These are phyloP conservation scores for Bombylius discolor DNA, from an alignment of 2,888 invertebrate genomes.

Conservation along the genomic window DNA sequence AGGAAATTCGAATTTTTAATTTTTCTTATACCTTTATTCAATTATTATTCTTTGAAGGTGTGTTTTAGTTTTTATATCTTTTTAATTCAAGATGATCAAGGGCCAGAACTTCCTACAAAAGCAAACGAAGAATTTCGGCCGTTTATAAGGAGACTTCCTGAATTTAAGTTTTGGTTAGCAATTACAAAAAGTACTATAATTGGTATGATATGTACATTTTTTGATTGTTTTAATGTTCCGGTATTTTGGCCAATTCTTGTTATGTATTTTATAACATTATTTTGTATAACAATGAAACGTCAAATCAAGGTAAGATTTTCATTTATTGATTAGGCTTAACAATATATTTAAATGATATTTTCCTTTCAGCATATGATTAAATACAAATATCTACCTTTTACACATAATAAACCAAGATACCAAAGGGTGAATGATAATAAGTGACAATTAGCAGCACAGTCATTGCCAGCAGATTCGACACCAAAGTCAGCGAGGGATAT, in stretches of 20 bases:
- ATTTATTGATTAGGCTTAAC: background rate
- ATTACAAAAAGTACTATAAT: constrained; percentile 87
- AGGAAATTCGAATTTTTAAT: background rate
- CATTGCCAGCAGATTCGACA: constrained; percentile 19
- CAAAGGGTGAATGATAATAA: constrained; percentile 46
- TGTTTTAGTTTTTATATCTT: background rate
- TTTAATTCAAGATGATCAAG: constrained; percentile 35
- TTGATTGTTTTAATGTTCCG: constrained; percentile 96
- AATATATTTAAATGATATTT: background rate
- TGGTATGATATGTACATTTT: constrained; percentile 85
- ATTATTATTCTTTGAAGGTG: background rate
- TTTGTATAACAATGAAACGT: constrained; percentile 98
- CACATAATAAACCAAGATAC: constrained; percentile 94
- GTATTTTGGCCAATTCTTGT: constrained; percentile 99
- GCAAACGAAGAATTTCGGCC: constrained; percentile 97
- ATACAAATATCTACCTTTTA: constrained; percentile 97
- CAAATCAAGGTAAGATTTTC: constrained; percentile 79
- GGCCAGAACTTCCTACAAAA: constrained; percentile 88
- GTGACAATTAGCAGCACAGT: constrained; percentile 42
- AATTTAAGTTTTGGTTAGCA: constrained; percentile 99
- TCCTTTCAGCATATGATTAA: constrained; percentile 91
- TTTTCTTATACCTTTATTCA: background rate
- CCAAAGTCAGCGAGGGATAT: constrained; percentile 17
- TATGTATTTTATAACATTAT: constrained; percentile 97
- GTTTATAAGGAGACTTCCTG: constrained; percentile 90